Base-by-base conservation (phyloP, 2,888 invertebrate genomes). In the Cephus spinipes region DNA sequence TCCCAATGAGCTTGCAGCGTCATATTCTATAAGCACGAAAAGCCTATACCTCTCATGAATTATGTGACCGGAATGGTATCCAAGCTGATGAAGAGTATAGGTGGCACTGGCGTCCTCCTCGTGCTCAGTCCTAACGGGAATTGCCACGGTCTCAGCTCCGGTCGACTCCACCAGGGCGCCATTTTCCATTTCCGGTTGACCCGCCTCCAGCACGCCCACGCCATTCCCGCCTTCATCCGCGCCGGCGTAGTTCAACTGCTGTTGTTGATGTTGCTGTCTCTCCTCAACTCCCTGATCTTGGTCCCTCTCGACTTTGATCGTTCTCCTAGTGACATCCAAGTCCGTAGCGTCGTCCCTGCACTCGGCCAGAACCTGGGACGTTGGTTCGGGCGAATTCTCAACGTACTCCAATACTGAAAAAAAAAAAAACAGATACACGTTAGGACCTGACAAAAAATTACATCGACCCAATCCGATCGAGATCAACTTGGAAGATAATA, bases 171-270 rank as follows among this genome's bases (percentile, higher is more conserved):
- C 85, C 78, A 89, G 82, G 82, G 83, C 90, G 90, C 90, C 90
- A 90, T 90, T 90, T 90, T 90, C 89, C 83, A 87, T 88, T 88
- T 90, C 89, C 87, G 86, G 87, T 79, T 85, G 90, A 85, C 87
- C 90, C 90, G 90, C 90, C 90, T 90, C 89, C 85, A 90, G 87
- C 86, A 90, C 90, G 90, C 90, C 90, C 88, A 90, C 89, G 81
- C 80, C 82, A 81, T 90, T 89, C 87, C 88, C 90, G 82, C 89
- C 88, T 85, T 88, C 88, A 68, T 85, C 88, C 73, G 79, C 83
- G 81, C 81, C 82, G 73, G 84, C 82, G 80, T 87, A 88, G 69
- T 81, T 81, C 78, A 83, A 75, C 77, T 86, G 86, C 73, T 85
- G 86, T 76, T 85, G 85, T n/a, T 82, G 83, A 34, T 83, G 85